A percentile compares a stretch with the other conserved stretches of the same genome.
Evolutionary conservation across 2,888 invertebrate species (phyloP).

Genomic region (Carterocephalus palaemon): DNA sequence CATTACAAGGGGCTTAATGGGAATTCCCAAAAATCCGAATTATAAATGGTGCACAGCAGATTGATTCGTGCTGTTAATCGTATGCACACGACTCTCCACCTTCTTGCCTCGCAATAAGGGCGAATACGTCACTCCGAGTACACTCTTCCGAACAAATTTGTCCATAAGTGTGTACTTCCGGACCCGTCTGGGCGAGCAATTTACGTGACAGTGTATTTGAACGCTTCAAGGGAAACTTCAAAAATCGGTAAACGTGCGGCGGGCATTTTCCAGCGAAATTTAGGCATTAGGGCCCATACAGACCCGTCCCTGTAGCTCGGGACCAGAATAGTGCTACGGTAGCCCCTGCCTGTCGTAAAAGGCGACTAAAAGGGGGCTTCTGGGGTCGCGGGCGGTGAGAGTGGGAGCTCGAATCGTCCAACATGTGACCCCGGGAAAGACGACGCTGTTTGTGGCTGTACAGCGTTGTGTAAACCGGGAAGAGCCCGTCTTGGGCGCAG

Average conservation of each 20-base stretch:
- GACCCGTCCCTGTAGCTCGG: too few species aligned
- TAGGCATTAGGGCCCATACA: too few species aligned
- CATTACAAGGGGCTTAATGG: too few species aligned
- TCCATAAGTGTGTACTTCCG: constrained; percentile 19
- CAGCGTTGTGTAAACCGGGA: too few species aligned
- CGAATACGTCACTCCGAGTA: not conserved
- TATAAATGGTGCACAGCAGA: not conserved
- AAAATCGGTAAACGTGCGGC: constrained; percentile 16
- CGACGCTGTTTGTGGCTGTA: too few species aligned
- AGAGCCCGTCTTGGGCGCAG: too few species aligned
- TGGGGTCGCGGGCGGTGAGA: too few species aligned
- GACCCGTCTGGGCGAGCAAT: constrained; percentile 18
- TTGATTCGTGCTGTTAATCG: not conserved
- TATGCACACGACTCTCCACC: not conserved
- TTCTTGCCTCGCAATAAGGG: not conserved
- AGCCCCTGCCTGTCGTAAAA: too few species aligned
- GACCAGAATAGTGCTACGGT: too few species aligned
- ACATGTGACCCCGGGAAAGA: too few species aligned
- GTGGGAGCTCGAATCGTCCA: too few species aligned
- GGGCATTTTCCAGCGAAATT: constrained; percentile 9
- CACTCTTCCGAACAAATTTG: not conserved
- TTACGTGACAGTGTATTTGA: constrained; percentile 22
- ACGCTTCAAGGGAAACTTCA: constrained; percentile 18
- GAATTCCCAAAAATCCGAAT: constrained; percentile 9
- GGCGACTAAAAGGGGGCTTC: too few species aligned